These are phyloP conservation scores for Anadara kagoshimensis DNA, from an alignment of 1,140 invertebrate genomes.

Conservation along the genomic window DNA sequence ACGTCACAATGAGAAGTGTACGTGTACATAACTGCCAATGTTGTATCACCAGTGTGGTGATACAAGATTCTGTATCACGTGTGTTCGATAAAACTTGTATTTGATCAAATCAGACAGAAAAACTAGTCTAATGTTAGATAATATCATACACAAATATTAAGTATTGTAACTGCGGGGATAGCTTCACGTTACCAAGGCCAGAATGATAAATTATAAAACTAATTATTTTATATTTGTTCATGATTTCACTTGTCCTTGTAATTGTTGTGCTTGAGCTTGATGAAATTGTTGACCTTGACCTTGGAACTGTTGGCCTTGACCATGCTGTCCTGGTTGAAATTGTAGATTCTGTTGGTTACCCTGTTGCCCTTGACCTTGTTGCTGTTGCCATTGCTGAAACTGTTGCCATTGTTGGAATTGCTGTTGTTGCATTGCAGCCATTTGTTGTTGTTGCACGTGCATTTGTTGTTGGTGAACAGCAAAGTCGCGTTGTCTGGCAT, in stretches of 20 bases:
- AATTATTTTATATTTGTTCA: no score
- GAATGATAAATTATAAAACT: no score
- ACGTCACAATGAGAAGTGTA: no score
- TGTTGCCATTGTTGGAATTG: slow-evolving; percentile 38
- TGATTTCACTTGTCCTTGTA: slow-evolving; percentile 3
- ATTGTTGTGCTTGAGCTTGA: neutral
- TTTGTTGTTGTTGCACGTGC: slow-evolving; percentile 34
- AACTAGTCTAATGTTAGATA: no score
- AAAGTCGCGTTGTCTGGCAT: slow-evolving; percentile 74
- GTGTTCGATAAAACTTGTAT: no score
- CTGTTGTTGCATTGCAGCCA: slow-evolving; percentile 29
- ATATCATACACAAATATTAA: no score
- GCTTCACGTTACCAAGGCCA: no score
- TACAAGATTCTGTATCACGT: no score
- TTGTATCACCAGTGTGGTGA: no score
- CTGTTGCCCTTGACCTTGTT: neutral
- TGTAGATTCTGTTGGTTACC: slow-evolving; percentile 16
- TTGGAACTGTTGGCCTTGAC: neutral
- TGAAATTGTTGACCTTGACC: neutral
- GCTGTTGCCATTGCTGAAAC: slow-evolving; percentile 27
- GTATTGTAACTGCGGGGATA: no score
- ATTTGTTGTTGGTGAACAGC: slow-evolving; percentile 48
- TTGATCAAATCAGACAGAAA: no score
- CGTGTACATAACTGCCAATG: no score
- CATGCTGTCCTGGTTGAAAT: neutral